These are phyloP conservation scores for Cloeon dipterum DNA, from an alignment of 2,888 invertebrate genomes.

Conservation along the genomic window DNA sequence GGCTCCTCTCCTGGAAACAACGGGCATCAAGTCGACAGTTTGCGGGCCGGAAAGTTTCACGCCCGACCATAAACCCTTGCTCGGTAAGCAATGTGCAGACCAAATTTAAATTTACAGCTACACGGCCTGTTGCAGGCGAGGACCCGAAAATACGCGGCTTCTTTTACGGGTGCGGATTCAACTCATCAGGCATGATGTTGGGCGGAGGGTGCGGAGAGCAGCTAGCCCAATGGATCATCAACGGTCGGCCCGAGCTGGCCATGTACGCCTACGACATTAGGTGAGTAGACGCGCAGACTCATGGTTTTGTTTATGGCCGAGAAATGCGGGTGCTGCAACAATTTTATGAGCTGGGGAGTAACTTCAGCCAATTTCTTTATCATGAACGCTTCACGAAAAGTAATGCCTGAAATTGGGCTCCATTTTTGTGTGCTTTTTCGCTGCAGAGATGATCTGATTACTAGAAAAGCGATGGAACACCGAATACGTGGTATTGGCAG, in stretches of 20 bases:
- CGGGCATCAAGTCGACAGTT: slow-evolving; percentile 65
- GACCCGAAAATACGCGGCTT: slow-evolving; percentile 31
- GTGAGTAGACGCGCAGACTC: slow-evolving; percentile 12
- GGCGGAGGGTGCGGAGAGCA: slow-evolving; percentile 72
- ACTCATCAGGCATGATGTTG: slow-evolving; percentile 81
- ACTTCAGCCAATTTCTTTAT: too few relatives aligned
- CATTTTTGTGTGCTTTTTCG: too few relatives aligned
- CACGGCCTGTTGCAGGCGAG: slow-evolving; percentile 16
- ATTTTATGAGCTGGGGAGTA: too few relatives aligned
- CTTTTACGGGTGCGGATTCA: slow-evolving; percentile 71
- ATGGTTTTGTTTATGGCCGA: not conserved
- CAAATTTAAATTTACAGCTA: not conserved
- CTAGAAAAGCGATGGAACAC: too few relatives aligned
- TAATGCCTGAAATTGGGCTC: too few relatives aligned
- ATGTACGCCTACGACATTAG: slow-evolving; percentile 74
- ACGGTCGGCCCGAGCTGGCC: slow-evolving; percentile 59
- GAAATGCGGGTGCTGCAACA: too few relatives aligned
- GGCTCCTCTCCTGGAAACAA: slow-evolving; percentile 45
- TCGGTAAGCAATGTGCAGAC: slow-evolving; percentile 26
- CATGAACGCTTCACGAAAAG: too few relatives aligned
- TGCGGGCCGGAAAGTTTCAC: slow-evolving; percentile 87
- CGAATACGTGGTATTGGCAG: too few relatives aligned
- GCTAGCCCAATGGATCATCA: slow-evolving; percentile 61
- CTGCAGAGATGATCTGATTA: too few relatives aligned
- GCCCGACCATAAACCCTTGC: slow-evolving; percentile 69